Conservation (phyloP, 2,888 invertebrate species). For the Elegia similella region DNA sequence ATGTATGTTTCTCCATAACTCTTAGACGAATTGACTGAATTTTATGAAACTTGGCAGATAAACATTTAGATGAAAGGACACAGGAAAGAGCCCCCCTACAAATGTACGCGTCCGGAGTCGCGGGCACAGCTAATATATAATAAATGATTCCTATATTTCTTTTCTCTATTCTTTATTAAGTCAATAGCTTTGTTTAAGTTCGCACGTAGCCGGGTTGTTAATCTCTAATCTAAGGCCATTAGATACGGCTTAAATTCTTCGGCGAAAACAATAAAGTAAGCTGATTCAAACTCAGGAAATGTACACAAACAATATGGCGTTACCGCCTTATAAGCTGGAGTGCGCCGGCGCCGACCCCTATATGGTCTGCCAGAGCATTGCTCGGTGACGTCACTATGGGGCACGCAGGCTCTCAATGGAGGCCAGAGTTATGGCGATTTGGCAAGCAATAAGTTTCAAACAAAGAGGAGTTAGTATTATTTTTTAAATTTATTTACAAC, state of each 20-base stretch:
- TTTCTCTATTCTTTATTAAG: too few species aligned
- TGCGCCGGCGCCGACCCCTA: conserved; percentile 38
- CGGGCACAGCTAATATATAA: too few species aligned
- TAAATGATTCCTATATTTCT: too few species aligned
- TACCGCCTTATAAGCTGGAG: conserved; percentile 11
- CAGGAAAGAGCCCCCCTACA: too few species aligned
- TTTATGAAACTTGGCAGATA: too few species aligned
- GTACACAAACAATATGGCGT: conserved; percentile 11
- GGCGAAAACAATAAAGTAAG: conserved; percentile 1
- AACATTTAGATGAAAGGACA: too few species aligned
- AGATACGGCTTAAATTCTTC: not conserved
- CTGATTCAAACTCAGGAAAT: conserved; percentile 16
- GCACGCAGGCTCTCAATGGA: conserved; percentile 16
- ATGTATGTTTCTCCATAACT: too few species aligned
- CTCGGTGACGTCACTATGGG: conserved; percentile 44
- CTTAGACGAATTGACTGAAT: too few species aligned
- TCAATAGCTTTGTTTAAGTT: not conserved
- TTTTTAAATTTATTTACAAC: too few species aligned
- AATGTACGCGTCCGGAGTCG: too few species aligned
- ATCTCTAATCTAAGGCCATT: not conserved
- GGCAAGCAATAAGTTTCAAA: not conserved
- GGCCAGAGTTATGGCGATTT: not conserved
- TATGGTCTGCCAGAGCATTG: conserved; percentile 42
- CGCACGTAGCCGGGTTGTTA: not conserved
- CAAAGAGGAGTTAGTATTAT: too few species aligned